Base-by-base conservation (phyloP, 2,113 vertebrate species). In the Thamnaconus septentrionalis region DNA sequence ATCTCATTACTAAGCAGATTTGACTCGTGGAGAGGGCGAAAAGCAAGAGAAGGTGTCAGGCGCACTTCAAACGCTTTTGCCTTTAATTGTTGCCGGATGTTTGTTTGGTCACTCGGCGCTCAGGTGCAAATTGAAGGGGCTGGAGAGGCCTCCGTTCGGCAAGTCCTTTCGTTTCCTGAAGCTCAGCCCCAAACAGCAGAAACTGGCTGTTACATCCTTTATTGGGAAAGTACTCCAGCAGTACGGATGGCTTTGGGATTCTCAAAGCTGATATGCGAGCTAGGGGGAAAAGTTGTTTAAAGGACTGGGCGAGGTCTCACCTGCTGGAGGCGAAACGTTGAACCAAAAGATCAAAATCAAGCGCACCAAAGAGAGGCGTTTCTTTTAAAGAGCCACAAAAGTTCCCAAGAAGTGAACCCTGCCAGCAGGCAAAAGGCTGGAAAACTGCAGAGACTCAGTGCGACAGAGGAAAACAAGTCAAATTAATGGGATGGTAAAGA, bases 1-100 rank as follows among this genome's bases (percentile, higher is more conserved):
- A 90, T 87, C 88, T 89, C 85, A 90, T 92, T 92, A 91, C 88
- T 87, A 92, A 91, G 90, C 90, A 91, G 73, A 86, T 90, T 90
- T 89, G 86, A 80, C 76, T 89, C 80, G 64, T 66, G 74, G 75
- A 75, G 76, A 78, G 59, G 59, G 62, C 39, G 51, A 55, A 31
- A 31, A 80, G 69, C 58, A 49, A 48, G 68, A 62, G 63, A 76
- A 80, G 79, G 74, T 66, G 82, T 71, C 63, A 61, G 69, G 59
- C 59, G 49, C 12, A 59, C 81, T 87, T 86, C 77, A 87, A 76
- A 86, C 74, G 72, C 69, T 49, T 31, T 31, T 55, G 50, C 61
- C 47, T 73, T 82, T 88, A 87, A 88, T 87, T 88, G 80, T 87
- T 64, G 71, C 40, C 61, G 66, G 82, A 61, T 84, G 78, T 88